Conservation (phyloP, 2,797 vertebrate species). For the Acanthiza pusilla region DNA sequence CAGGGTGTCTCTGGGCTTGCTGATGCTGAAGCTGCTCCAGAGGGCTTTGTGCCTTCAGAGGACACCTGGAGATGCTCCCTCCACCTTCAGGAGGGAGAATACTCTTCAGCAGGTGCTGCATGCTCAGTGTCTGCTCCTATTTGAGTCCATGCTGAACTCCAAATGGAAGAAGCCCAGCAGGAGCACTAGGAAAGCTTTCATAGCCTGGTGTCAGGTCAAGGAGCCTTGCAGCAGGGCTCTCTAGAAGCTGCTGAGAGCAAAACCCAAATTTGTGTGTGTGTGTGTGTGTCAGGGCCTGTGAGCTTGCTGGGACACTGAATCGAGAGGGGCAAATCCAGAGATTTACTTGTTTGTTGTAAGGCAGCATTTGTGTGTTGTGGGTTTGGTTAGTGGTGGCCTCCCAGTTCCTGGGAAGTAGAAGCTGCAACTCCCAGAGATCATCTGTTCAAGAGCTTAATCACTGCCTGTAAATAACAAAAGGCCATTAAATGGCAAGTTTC, state of each 20-base stretch:
- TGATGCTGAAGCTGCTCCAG: neutral
- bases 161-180: neutral
- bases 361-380: neutral
- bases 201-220: neutral
- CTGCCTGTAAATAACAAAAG: neutral
- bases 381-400: neutral
- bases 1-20: no score
- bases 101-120: neutral
- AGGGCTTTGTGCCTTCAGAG: neutral
- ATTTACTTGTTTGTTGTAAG: neutral
- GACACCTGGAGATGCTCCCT: neutral
- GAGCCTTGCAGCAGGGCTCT: neutral
- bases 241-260: neutral
- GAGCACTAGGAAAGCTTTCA: neutral
- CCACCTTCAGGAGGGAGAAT: neutral
- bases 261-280: accelerated
- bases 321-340: neutral
- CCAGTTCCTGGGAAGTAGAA: neutral
- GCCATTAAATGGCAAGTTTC: neutral
- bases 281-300: neutral
- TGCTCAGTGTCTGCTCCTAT: neutral
- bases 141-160: accelerated
- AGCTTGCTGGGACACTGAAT: neutral
- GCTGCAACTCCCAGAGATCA: neutral
- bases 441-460: neutral